Evolutionary conservation across 2,113 vertebrate species (phyloP).

Genomic region (Mesocricetus auratus): DNA sequence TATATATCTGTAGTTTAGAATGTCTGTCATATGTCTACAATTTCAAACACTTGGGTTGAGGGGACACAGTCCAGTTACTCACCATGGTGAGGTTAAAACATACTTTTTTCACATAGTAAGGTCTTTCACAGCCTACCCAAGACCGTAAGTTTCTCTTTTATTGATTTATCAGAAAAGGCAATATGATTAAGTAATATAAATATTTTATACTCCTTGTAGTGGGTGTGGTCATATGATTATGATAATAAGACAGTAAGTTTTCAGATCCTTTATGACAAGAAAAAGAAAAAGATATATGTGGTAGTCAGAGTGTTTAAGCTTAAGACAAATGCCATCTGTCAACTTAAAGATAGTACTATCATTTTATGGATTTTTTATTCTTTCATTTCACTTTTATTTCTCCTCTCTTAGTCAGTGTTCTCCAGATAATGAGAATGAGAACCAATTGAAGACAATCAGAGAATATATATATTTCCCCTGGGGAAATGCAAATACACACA

Average conservation of each 20-base stretch:
- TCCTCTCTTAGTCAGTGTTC: neutral
- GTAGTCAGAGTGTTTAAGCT: neutral
- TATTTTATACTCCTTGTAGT: neutral
- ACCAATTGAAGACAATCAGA: neutral
- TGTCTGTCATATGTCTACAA: conserved; percentile 9
- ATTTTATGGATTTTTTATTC: neutral
- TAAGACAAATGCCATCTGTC: neutral
- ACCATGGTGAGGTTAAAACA: neutral
- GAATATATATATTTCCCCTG: neutral
- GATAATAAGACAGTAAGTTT: neutral
- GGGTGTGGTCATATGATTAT: neutral
- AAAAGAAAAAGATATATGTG: neutral
- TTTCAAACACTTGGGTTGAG: neutral
- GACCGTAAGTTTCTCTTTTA: neutral
- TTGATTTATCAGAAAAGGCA: conserved; percentile 32
- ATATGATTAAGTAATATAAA: neutral
- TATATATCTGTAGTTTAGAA: neutral
- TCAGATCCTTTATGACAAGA: neutral
- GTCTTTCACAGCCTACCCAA: neutral
- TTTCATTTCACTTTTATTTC: neutral
- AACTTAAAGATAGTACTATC: neutral
- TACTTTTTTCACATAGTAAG: neutral
- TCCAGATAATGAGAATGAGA: neutral
- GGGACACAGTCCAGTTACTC: neutral
- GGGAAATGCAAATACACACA: neutral